Base-by-base conservation (phyloP, 2,888 invertebrate species). In the Mythimna ferrago region DNA sequence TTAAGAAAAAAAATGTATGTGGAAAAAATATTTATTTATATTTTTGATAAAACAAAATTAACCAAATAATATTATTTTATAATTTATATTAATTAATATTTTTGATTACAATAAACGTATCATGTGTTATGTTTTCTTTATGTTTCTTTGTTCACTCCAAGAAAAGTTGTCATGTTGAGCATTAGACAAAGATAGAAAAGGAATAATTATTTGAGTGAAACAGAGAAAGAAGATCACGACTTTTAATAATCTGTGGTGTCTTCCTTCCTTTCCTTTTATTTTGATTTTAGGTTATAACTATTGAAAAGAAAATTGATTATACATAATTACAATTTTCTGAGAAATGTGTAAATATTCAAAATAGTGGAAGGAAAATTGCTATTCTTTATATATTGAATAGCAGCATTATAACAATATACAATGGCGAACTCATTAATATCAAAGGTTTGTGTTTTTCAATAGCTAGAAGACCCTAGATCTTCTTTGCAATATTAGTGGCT, bases 361-460 rank as follows among this genome's bases (percentile, higher is more conserved):
- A 21, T 19, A 72, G 10, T 51, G 2, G 56, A 61, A 41, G 14
- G 19, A 32, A n/a, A 60, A 26, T 66, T 57, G 16, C 4, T n/a
- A 26, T 51, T 60, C 1, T 19, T 53, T 69, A n/a, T 4, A 32
- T 35, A 62, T 26, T 32, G 21, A 51, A 38, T 38, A 53, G 48
- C 6, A 26, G n/a, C 26, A 77, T n/a, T n/a, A 44, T 11, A n/a
- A 67, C 6, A n/a, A 19, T 10, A 60, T 53, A 66, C 5, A 1
- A 94, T 94, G 94, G 93, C 94, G 19, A 93, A 90, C 81, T 90
- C 92, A 26, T 26, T 73, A 26, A 11, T 73, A 35, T 26, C 73
- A 35, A 73, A 75, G 76, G 73, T 73, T 66, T 75, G 32, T 75
- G 16, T 26, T 73, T 35, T 6, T 19, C 9, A 64, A 26, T 21